phyloP scores from a whole-genome alignment of 2,888 invertebrate genomes.

The Drosophila acutilabella region DNA sequence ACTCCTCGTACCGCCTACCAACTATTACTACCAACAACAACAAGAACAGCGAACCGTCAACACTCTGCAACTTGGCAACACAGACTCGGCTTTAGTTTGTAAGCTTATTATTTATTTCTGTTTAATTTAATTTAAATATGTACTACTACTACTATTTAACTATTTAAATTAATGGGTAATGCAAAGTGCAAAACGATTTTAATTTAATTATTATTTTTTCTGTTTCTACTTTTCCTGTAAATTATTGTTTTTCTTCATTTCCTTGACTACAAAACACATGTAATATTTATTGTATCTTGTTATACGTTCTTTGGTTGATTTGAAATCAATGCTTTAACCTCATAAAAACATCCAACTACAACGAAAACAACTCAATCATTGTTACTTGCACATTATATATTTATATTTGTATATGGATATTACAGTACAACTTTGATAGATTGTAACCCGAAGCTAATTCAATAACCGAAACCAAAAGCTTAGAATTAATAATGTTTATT shows the following conservation, averaged over 20 bases:
- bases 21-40: constrained; percentile 50
- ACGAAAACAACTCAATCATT: constrained; percentile 46
- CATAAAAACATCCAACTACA: constrained; percentile 31
- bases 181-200: constrained; percentile 26
- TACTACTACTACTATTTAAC: constrained; percentile 11
- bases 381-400: constrained; percentile 51
- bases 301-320: constrained; percentile 62
- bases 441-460: constrained; percentile 6
- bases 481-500: neutral
- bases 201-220: constrained; percentile 1
- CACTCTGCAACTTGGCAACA: constrained; percentile 66
- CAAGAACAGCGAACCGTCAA: constrained; percentile 49
- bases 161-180: constrained; percentile 25
- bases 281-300: constrained; percentile 60
- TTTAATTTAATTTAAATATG: constrained; percentile 33
- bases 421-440: constrained; percentile 47
- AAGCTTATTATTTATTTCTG: constrained; percentile 53
- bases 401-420: constrained; percentile 19
- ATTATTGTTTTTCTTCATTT: constrained; percentile 22
- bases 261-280: constrained; percentile 10
- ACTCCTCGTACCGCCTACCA: constrained; percentile 66
- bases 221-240: neutral
- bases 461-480: neutral
- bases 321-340: constrained; percentile 63
- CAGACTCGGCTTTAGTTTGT: constrained; percentile 71